Percentiles rank a stretch among this genome's conserved stretches.
phyloP scores from a whole-genome alignment of 2,797 vertebrate species.

The Hippocampus kuda region DNA sequence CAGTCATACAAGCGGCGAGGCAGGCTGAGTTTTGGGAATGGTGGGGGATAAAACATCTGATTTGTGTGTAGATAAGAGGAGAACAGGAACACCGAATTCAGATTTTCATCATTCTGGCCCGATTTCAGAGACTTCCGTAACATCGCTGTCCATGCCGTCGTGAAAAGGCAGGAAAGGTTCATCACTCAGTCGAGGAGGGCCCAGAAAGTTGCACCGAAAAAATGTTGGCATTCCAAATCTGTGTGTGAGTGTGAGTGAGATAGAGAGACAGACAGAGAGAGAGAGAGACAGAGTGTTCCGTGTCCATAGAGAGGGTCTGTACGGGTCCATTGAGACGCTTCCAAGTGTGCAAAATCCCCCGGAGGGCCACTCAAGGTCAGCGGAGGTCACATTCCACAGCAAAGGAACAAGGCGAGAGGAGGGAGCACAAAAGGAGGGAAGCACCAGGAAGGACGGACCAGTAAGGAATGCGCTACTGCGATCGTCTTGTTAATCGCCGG shows the following conservation, averaged over 20 bases:
- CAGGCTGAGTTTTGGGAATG: too few relatives aligned
- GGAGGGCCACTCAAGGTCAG: slow-evolving; percentile 33
- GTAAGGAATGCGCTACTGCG: slow-evolving; percentile 36
- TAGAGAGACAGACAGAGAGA: too few relatives aligned
- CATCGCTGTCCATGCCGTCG: background rate
- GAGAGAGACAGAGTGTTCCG: slow-evolving; percentile 1
- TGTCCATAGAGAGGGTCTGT: slow-evolving; percentile 57
- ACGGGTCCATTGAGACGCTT: slow-evolving; percentile 62
- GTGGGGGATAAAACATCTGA: background rate
- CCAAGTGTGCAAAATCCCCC: slow-evolving; percentile 70
- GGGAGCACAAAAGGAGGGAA: slow-evolving; percentile 3
- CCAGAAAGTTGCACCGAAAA: background rate
- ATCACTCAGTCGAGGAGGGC: background rate
- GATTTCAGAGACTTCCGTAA: background rate
- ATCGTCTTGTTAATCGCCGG: too few relatives aligned
- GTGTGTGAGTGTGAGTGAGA: too few relatives aligned
- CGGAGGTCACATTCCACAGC: slow-evolving; percentile 70
- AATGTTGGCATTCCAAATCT: too few relatives aligned
- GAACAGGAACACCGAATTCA: background rate
- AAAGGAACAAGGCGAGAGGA: slow-evolving; percentile 33
- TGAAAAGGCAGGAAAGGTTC: background rate
- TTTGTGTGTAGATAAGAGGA: background rate
- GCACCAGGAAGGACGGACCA: slow-evolving; percentile 2
- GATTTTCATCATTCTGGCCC: background rate
- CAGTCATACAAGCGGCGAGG: too few relatives aligned